Evolutionary conservation across 2,113 vertebrate genomes (phyloP), one percentile per base, ranked within the genome.

Genomic region (Arizona elegans): DNA sequence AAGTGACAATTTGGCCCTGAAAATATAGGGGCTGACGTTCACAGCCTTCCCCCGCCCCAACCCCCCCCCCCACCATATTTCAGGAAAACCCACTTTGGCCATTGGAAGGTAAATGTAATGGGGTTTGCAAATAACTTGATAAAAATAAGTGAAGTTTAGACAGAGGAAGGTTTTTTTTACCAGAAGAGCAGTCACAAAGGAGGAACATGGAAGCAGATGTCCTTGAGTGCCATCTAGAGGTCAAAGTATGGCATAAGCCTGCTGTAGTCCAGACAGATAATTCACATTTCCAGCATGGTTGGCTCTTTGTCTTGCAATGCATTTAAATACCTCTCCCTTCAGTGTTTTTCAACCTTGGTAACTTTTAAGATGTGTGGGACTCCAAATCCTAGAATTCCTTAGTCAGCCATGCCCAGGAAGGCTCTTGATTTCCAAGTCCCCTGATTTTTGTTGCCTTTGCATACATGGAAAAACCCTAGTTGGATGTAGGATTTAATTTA

Each of bases 61-160:
- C 15, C 0, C 2, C 0, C 0, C n/a, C 7, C 8, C n/a, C n/a
- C 17, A n/a, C 6, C 7, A 1, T 38, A 15, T 38, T 7, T 81
- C n/a, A 33, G 65, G 65, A 75, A 75, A 15, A 75, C 13, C 65
- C 29, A 62, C 12, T 17, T 19, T 81, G 70, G 15, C 33, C 70
- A 38, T 5, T 38, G n/a, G 33, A 81, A 81, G 70, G n/a, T 81
- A 81, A 81, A 81, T 19, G 33, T 81, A n/a, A 81, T 17, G 6
- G 70, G 70, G 70, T 2, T 81, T 43, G 33, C 33, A 43, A 38
- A 38, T 38, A 43, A 2, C 17, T 38, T 21, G 13, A 38, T 21
- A 15, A 15, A 70, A 29, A 38, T 81, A 19, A 19, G 33, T 81
- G n/a, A 8, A 38, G 15, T 81, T 81, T 81, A 81, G 17, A 8